A percentile compares a stretch with the other conserved stretches of the same genome.
phyloP scores from a whole-genome alignment of 1,140 invertebrate species.

The Heliconius himera region DNA sequence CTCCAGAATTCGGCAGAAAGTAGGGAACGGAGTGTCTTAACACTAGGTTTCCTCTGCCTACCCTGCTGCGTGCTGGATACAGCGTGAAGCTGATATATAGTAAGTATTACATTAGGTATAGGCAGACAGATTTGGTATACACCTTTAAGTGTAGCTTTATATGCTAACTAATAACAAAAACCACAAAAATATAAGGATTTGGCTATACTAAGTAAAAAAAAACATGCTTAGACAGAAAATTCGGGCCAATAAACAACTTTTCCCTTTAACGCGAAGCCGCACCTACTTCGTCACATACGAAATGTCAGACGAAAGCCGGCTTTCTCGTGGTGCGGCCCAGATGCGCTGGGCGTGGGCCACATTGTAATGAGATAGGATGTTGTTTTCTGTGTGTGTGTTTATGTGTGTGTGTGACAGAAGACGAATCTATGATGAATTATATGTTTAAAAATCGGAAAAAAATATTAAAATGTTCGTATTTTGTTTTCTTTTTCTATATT shows the following conservation, averaged over 20 bases:
- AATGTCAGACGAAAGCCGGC: constrained; percentile 54
- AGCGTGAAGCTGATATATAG: neutral
- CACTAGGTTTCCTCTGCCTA: too few species aligned
- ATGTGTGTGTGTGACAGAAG: neutral
- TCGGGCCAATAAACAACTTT: constrained; percentile 41
- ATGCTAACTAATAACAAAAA: neutral
- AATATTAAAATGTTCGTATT: too few species aligned
- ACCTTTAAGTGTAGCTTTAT: neutral
- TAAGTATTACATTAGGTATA: neutral
- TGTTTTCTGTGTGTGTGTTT: too few species aligned
- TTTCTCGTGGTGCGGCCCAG: constrained; percentile 48
- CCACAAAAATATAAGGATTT: neutral
- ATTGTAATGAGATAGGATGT: constrained; percentile 31
- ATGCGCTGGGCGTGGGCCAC: constrained; percentile 29
- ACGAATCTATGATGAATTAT: neutral
- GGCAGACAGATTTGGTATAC: neutral
- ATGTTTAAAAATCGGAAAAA: too few species aligned
- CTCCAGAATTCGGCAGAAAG: too few species aligned
- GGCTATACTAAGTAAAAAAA: neutral
- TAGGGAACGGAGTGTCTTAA: too few species aligned
- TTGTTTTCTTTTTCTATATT: too few species aligned
- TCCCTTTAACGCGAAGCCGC: constrained; percentile 37
- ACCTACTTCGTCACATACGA: constrained; percentile 39
- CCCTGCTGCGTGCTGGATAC: too few species aligned
- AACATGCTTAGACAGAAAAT: constrained; percentile 19